phyloP scores from a whole-genome alignment of 2,113 vertebrate species.

The Dipodomys stephensi region DNA sequence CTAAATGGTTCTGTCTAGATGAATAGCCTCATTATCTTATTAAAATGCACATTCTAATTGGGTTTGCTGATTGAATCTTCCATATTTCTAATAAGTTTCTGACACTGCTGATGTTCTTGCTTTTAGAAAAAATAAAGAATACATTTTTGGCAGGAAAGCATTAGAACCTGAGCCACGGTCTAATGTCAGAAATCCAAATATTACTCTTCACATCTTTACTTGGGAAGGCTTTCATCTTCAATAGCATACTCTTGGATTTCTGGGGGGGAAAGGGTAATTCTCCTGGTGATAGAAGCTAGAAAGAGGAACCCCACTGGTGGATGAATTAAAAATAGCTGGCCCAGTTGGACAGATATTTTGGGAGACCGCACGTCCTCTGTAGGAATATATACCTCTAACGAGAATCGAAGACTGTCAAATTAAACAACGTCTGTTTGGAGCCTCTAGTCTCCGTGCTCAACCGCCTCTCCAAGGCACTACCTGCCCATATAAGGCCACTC shows the following conservation, averaged over 20 bases:
- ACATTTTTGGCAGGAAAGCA: not conserved
- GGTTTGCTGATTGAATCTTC: not conserved
- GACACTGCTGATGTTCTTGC: not conserved
- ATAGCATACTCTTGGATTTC: not conserved
- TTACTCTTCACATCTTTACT: not conserved
- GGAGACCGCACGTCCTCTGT: not conserved
- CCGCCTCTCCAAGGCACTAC: not conserved
- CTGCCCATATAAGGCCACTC: accelerated
- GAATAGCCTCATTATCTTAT: not conserved
- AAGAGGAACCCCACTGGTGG: not conserved
- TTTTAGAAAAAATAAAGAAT: not conserved
- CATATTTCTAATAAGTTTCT: not conserved
- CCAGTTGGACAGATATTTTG: slow-evolving; percentile 58
- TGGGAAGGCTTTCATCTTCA: not conserved
- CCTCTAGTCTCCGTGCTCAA: not conserved
- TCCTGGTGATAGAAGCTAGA: slow-evolving; percentile 12
- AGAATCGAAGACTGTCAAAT: not conserved
- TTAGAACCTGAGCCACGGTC: not conserved
- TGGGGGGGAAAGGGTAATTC: not conserved
- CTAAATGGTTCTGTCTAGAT: not conserved
- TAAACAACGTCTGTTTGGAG: not conserved
- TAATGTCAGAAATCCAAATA: not conserved
- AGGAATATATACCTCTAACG: slow-evolving; percentile 17
- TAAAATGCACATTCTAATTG: not conserved
- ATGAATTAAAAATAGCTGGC: slow-evolving; percentile 55